Conservation (phyloP, 2,797 vertebrate genomes). For the Propithecus perrieri region DNA sequence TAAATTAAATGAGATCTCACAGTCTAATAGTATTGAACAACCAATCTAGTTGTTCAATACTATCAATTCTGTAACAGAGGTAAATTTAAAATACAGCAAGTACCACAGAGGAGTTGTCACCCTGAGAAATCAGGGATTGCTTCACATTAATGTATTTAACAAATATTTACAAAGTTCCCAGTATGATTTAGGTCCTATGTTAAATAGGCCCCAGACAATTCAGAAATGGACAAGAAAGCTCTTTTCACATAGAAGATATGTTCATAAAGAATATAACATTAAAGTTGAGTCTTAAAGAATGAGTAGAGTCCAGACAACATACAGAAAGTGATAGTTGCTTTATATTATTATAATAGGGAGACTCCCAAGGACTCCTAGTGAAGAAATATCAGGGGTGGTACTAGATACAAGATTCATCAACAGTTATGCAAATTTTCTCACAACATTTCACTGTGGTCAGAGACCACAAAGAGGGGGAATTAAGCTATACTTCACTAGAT, state of each 20-base stretch:
- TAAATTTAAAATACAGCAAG: not conserved
- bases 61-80: not conserved
- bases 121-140: not conserved
- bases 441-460: fast-evolving
- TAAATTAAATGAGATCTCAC: not conserved
- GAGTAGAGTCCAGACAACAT: not conserved
- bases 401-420: not conserved
- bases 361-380: not conserved
- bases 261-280: not conserved
- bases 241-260: not conserved
- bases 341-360: not conserved
- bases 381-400: not conserved
- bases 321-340: not conserved
- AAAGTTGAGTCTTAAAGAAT: not conserved
- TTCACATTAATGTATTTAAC: not conserved
- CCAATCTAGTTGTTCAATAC: not conserved
- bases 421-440: not conserved
- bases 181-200: not conserved
- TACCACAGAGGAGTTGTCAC: not conserved
- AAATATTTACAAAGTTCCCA: not conserved
- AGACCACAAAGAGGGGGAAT: not conserved
- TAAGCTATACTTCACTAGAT: fast-evolving
- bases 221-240: not conserved
- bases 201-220: not conserved
- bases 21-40: not conserved